Conservation (phyloP, 2,113 vertebrate species). For the Phylloscopus trochilus region DNA sequence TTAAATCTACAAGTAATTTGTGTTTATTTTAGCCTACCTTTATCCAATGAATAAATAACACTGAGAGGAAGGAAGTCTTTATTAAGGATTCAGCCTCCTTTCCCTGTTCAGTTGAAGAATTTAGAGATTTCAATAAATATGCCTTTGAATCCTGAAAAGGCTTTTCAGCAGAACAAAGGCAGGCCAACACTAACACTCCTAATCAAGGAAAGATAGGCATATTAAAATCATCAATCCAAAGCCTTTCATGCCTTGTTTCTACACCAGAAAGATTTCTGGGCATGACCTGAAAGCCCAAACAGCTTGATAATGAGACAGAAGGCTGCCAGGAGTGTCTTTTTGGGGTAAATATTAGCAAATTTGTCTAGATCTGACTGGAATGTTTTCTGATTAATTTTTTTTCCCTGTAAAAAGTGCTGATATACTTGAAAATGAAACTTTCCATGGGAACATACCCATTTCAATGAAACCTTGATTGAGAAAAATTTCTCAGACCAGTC, state of each 20-base stretch:
- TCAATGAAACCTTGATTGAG: neutral
- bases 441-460: neutral
- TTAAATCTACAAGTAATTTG: neutral
- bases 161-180: neutral
- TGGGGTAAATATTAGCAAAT: neutral
- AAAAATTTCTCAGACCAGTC: neutral
- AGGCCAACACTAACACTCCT: neutral
- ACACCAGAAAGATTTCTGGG: neutral
- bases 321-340: neutral
- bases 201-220: neutral
- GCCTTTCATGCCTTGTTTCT: neutral
- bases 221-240: neutral
- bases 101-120: neutral
- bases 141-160: neutral
- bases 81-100: constrained; percentile 3
- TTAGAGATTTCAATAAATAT: neutral
- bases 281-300: neutral
- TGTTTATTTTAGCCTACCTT: constrained; percentile 44
- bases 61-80: constrained; percentile 34
- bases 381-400: neutral
- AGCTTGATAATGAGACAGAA: neutral
- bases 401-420: neutral
- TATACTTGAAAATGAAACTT: neutral
- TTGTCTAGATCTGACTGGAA: neutral
- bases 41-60: neutral